Percentiles rank a stretch among this genome's conserved stretches.
phyloP scores from a whole-genome alignment of 2,797 vertebrate genomes.

The Falco novaeseelandiae region DNA sequence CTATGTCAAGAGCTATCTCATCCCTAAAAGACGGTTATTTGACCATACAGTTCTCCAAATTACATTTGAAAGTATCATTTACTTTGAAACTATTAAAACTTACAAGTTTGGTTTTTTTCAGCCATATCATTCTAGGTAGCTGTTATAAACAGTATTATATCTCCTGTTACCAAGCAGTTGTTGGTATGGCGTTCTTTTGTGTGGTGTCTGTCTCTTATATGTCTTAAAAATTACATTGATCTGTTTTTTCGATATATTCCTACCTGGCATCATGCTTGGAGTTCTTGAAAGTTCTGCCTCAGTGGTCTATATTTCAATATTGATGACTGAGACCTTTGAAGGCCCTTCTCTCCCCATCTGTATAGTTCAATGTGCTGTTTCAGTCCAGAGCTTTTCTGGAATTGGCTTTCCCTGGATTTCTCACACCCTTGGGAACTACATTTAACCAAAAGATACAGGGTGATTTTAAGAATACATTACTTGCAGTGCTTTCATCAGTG shows the following conservation, averaged over 20 bases:
- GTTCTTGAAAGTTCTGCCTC: not conserved
- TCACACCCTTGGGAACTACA: not conserved
- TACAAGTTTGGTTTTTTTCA: not conserved
- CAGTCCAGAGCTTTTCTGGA: not conserved
- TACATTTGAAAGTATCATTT: not conserved
- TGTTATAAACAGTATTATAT: not conserved
- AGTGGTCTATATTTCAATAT: not conserved
- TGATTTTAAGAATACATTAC: not conserved
- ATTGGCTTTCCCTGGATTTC: not conserved
- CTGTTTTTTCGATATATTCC: not conserved
- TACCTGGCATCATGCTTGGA: not conserved
- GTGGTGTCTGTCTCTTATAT: not conserved
- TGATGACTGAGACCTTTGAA: not conserved
- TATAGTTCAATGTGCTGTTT: not conserved
- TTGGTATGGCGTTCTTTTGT: not conserved
- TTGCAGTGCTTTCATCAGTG: not conserved
- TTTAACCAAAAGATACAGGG: not conserved
- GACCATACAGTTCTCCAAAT: not conserved
- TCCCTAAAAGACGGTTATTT: not conserved
- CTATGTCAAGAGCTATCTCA: not conserved
- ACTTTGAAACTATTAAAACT: not conserved
- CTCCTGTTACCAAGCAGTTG: not conserved
- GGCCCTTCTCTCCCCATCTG: fast-evolving
- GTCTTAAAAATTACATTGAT: not conserved
- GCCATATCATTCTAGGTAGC: not conserved